Evolutionary conservation across 2,113 vertebrate species (phyloP).

Genomic region (Oncorhynchus gorbuscha): DNA sequence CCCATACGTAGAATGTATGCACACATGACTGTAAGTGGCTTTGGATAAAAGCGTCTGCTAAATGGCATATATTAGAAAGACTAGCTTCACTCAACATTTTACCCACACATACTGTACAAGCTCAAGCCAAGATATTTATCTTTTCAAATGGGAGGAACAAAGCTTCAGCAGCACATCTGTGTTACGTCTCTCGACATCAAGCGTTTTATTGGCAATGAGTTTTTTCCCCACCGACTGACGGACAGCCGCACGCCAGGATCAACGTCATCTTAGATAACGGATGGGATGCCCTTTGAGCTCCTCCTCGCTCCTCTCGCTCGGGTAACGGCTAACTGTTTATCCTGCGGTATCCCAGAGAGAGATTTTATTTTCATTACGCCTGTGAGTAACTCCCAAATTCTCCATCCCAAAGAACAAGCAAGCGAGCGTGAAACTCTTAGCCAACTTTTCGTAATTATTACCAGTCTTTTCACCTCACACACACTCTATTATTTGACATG

Average conservation of each 20-base stretch:
- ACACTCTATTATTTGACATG: conserved; percentile 13
- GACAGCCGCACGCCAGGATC: not conserved
- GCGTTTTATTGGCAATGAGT: not conserved
- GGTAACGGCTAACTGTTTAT: conserved; percentile 20
- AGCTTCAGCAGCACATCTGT: not conserved
- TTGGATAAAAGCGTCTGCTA: too few relatives aligned
- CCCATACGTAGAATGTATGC: too few relatives aligned
- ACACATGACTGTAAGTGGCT: too few relatives aligned
- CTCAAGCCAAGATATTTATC: not conserved
- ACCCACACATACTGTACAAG: not conserved
- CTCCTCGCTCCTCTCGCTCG: not conserved
- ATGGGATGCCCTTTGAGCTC: not conserved
- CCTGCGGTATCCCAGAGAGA: not conserved
- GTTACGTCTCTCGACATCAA: not conserved
- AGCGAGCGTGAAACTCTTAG: not conserved
- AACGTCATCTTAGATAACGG: conserved; percentile 24
- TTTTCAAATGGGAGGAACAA: not conserved
- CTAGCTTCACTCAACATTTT: not conserved
- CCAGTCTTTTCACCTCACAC: not conserved
- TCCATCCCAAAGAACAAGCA: conserved; percentile 9
- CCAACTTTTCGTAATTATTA: conserved; percentile 24
- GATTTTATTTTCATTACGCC: not conserved
- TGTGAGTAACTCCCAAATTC: conserved; percentile 12
- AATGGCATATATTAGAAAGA: too few relatives aligned
- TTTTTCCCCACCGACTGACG: not conserved